Conservation (phyloP, 2,113 vertebrate genomes). For the Lanius collurio region DNA sequence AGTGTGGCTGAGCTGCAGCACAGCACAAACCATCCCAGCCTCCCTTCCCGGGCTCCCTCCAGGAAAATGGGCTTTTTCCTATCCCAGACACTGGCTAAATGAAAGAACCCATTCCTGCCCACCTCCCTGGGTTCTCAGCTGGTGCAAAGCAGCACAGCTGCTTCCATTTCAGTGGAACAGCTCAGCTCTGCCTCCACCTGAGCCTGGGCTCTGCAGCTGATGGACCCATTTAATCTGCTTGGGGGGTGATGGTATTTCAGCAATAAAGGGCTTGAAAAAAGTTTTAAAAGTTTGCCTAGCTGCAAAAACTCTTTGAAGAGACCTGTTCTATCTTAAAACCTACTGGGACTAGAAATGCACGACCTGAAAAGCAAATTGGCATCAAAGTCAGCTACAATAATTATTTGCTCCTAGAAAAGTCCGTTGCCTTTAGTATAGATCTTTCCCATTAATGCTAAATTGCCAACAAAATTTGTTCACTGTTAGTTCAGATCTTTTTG, state of each 20-base stretch:
- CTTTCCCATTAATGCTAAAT: neutral
- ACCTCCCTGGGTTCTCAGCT: neutral
- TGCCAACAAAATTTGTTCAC: neutral
- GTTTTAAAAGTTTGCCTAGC: neutral
- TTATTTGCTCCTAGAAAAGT: neutral
- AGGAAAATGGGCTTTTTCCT: neutral
- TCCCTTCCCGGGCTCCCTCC: neutral
- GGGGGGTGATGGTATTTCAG: neutral
- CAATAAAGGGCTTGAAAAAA: neutral
- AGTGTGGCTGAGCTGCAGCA: neutral
- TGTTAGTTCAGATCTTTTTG: neutral
- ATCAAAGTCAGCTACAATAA: neutral
- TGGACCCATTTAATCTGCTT: neutral
- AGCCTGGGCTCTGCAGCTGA: neutral
- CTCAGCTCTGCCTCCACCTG: neutral
- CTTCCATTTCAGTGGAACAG: neutral
- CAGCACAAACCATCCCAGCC: neutral
- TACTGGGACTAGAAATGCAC: neutral
- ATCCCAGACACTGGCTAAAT: neutral
- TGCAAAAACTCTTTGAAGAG: neutral
- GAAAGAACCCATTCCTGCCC: neutral
- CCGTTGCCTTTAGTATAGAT: neutral
- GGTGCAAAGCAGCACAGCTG: conserved; percentile 5
- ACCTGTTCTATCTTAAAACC: neutral
- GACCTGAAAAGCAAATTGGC: neutral